Evolutionary conservation across 2,797 vertebrate species (phyloP).

Genomic region (Menidia menidia): DNA sequence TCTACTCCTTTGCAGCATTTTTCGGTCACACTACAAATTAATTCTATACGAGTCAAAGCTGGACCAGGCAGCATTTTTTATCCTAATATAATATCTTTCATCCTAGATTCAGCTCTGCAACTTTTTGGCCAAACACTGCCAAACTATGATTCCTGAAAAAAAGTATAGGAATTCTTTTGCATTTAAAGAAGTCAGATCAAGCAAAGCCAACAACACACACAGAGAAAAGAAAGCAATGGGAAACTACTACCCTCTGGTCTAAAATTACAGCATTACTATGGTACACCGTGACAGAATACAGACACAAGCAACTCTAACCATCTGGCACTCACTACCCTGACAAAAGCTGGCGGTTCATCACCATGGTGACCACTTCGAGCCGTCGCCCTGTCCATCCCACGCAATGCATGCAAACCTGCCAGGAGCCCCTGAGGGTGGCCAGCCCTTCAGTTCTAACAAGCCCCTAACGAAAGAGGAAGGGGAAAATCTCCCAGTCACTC

Average conservation of each 20-base stretch:
- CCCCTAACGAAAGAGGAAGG: conserved; percentile 49
- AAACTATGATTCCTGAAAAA: conserved; percentile 42
- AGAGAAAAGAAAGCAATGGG: conserved; percentile 36
- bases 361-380: conserved; percentile 57
- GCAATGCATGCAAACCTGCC: conserved; percentile 62
- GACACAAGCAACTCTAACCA: conserved; percentile 48
- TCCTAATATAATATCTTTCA: conserved; percentile 44
- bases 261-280: conserved; percentile 55
- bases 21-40: conserved; percentile 32
- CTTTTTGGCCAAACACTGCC: conserved; percentile 46
- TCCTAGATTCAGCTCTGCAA: conserved; percentile 44
- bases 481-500: conserved; percentile 54
- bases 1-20: conserved; percentile 20
- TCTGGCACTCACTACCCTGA: conserved; percentile 52
- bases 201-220: conserved; percentile 20
- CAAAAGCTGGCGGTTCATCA: conserved; percentile 50
- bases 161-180: conserved; percentile 27
- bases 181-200: conserved; percentile 30
- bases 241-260: conserved; percentile 33
- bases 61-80: conserved; percentile 39
- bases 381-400: conserved; percentile 63
- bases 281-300: conserved; percentile 53
- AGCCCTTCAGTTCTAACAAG: conserved; percentile 76
- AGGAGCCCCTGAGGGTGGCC: conserved; percentile 60
- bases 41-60: conserved; percentile 15